These are phyloP conservation scores for Nyleta sp. DNA, from an alignment of 2,888 invertebrate genomes.

Conservation along the genomic window DNA sequence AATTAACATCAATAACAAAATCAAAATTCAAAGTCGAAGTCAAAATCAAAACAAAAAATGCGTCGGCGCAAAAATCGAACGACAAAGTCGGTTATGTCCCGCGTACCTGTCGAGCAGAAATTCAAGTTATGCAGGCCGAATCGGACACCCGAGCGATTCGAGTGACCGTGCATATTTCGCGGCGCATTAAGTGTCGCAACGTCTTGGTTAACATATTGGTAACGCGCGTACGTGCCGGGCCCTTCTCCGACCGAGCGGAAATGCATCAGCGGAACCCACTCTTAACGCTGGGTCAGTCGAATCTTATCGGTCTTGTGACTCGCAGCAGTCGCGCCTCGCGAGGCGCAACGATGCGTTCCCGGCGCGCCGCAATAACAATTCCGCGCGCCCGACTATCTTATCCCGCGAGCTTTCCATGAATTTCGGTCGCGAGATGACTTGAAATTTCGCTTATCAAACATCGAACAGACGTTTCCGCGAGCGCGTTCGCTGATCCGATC, in stretches of 20 bases:
- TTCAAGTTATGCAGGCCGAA: not conserved
- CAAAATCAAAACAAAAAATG: too few relatives aligned
- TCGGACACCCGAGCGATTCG: not conserved
- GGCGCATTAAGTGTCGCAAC: slow-evolving; percentile 35
- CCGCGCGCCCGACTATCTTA: not conserved
- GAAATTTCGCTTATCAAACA: too few relatives aligned
- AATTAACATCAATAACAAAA: too few relatives aligned
- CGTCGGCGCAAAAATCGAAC: too few relatives aligned
- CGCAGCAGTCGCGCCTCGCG: slow-evolving; percentile 63
- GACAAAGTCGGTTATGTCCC: too few relatives aligned
- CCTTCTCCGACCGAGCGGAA: slow-evolving; percentile 56
- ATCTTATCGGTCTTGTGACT: slow-evolving; percentile 74
- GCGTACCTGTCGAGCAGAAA: too few relatives aligned
- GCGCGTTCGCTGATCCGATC: too few relatives aligned
- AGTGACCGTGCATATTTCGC: slow-evolving; percentile 2
- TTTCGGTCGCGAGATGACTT: too few relatives aligned
- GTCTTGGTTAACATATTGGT: slow-evolving; percentile 10
- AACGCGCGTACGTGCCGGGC: slow-evolving; percentile 29
- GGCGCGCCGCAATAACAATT: slow-evolving; percentile 12
- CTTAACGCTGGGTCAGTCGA: slow-evolving; percentile 71
- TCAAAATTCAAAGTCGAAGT: too few relatives aligned
- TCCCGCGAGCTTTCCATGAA: too few relatives aligned
- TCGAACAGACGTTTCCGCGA: too few relatives aligned
- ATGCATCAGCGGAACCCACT: slow-evolving; percentile 53
- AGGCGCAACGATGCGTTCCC: slow-evolving; percentile 46